Evolutionary conservation across 2,888 invertebrate species (phyloP), one percentile per base, ranked within the genome.

Genomic region (Tipula helvola): DNA sequence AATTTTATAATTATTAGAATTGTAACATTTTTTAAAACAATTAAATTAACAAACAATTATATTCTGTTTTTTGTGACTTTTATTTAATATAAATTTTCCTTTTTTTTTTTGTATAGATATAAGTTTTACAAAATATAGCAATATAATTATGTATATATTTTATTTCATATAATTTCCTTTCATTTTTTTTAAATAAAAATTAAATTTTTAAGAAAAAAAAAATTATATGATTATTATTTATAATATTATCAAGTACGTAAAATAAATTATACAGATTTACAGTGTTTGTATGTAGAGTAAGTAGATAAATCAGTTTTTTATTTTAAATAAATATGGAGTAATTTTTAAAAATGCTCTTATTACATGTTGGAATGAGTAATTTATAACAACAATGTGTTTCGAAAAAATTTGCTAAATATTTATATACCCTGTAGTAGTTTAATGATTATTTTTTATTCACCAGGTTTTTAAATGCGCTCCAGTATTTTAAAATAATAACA

Each of bases 71-170:
- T 71, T 71, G 71, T 71, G 71, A 71, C 71, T 71, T 71, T 71
- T 71, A 71, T 71, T 71, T 71, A 71, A 71, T 71, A 71, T 71
- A 71, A 71, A 71, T 71, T 12, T 71, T 16, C 3, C 3, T 52
- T 16, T n/a, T 52, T n/a, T 71, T 71, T 71, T 71, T 71, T 71
- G 71, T 71, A 71, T 71, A 71, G 71, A 71, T 71, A 71, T 71
- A 71, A 71, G 71, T 71, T 71, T 71, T 71, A 71, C 71, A 71
- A 71, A 71, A 71, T 71, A 71, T 71, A 71, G 71, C 71, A 71
- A 71, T 71, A 5, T 52, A 71, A 8, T 7, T 71, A 71, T 71
- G n/a, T 71, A 71, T 71, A 39, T 71, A 28, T 57, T 12, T 71
- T 71, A 71, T 18, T 71, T 71, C 71, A 28, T 71, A 71, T 71